Base-by-base conservation (phyloP, 2,888 invertebrate species). In the Heliconius erato region DNA sequence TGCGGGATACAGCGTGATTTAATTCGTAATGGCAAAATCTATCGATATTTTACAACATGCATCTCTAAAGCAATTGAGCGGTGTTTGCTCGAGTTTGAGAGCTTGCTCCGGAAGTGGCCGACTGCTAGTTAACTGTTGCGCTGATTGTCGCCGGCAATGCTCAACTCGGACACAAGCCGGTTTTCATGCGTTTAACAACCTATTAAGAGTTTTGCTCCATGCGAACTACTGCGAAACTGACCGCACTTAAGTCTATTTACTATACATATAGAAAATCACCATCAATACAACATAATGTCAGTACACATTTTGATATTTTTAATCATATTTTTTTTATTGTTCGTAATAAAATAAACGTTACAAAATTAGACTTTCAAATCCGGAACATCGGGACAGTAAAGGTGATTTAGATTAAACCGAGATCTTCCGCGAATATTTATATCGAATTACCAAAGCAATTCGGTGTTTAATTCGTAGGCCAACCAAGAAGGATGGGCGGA, bases 381-480 rank as follows among this genome's bases (percentile, higher is more conserved):
- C 69, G 44, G 74, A 82, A 93, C 93, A 94, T 94, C 92, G 92
- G 91, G 91, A 94, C 93, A 92, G 92, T 94, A 93, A 94, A 95
- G 94, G 95, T 95, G 95, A 95, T 95, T 95, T 95, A 95, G 93
- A 92, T 94, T 92, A 92, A 93, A 93, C 91, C 90, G 90, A 94
- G 93, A 93, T 92, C 93, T 91, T 87, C 87, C 87, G 92, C 91
- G 94, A 94, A 95, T 94, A 95, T 95, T 94, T 94, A 94, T 94
- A 93, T 94, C 89, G 93, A 94, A 95, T 95, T 95, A 95, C 95
- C 91, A 91, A 93, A 95, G 95, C 94, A 93, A 95, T 96, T 94
- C 94, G 92, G 93, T 94, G 93, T 93, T 95, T 96, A 95, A 96
- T 95, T 95, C 95, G 95, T 93, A 92, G 95, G 93, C 95, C 92